phyloP scores from a whole-genome alignment of 2,113 vertebrate genomes.

The Erythrocercus mccallii region DNA sequence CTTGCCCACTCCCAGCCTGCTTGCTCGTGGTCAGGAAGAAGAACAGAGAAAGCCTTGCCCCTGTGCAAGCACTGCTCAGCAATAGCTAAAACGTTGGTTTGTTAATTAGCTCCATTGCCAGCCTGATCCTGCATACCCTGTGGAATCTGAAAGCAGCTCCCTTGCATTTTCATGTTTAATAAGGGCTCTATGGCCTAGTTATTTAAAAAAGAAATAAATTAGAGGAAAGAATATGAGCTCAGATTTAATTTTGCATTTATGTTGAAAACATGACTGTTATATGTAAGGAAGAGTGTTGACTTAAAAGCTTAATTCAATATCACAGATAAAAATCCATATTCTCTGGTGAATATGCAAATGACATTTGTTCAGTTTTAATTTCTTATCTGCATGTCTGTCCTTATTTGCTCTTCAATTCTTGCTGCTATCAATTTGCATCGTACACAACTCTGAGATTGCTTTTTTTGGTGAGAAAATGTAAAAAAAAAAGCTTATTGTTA shows the following conservation, averaged over 20 bases:
- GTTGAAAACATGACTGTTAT: background rate
- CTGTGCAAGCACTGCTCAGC: background rate
- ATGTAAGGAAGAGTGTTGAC: background rate
- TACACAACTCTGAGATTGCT: background rate
- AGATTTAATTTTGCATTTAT: background rate
- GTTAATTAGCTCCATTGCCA: background rate
- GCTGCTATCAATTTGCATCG: background rate
- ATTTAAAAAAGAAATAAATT: background rate
- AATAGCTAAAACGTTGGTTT: background rate
- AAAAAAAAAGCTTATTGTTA: background rate
- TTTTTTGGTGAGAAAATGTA: background rate
- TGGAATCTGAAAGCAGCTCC: background rate
- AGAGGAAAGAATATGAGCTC: background rate
- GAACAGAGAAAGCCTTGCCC: background rate
- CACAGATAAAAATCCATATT: background rate
- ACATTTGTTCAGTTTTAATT: background rate
- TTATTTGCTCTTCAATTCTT: background rate
- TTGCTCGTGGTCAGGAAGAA: background rate
- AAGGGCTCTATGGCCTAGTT: background rate
- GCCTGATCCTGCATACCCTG: background rate
- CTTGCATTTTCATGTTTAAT: background rate
- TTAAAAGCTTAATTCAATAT: background rate
- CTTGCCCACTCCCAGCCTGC: background rate
- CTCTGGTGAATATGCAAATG: background rate
- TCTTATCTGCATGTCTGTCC: background rate